Percentiles rank a stretch among this genome's conserved stretches.
Conservation (phyloP, 2,888 invertebrate species). For the Eupithecia insigniata region DNA sequence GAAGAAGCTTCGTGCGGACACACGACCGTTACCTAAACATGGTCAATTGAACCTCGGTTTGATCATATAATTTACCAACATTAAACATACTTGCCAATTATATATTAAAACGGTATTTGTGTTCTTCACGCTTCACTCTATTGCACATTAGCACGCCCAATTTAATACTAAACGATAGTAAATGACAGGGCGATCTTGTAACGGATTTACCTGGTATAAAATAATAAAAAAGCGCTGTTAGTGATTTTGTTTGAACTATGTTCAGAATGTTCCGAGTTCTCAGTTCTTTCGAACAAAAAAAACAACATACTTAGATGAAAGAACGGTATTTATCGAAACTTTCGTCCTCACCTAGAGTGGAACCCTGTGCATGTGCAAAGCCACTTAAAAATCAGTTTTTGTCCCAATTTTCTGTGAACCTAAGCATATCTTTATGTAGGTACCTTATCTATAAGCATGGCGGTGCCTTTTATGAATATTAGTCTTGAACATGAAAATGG, state of each 20-base stretch:
- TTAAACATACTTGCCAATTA: conserved; percentile 42
- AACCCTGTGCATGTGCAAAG: conserved; percentile 3
- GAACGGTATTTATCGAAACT: neutral
- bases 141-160: conserved; percentile 42
- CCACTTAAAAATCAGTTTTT: conserved; percentile 28
- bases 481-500: conserved; percentile 18
- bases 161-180: conserved; percentile 38
- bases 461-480: conserved; percentile 37
- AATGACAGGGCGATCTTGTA: neutral
- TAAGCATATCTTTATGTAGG: conserved; percentile 20
- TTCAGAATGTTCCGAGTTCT: neutral
- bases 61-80: conserved; percentile 45
- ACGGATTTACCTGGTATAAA: neutral
- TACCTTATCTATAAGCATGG: conserved; percentile 29
- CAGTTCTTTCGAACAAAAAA: neutral
- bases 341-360: neutral
- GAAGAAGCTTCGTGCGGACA: conserved; percentile 37
- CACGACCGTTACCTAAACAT: conserved; percentile 45
- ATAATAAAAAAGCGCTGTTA: neutral
- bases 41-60: conserved; percentile 41
- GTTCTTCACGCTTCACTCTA: conserved; percentile 34
- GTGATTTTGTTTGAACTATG: neutral
- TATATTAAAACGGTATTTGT: conserved; percentile 23
- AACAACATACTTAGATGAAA: too few species aligned
- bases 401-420: conserved; percentile 26